Evolutionary conservation across 2,113 vertebrate genomes (phyloP).

Genomic region (Plectropomus leopardus): DNA sequence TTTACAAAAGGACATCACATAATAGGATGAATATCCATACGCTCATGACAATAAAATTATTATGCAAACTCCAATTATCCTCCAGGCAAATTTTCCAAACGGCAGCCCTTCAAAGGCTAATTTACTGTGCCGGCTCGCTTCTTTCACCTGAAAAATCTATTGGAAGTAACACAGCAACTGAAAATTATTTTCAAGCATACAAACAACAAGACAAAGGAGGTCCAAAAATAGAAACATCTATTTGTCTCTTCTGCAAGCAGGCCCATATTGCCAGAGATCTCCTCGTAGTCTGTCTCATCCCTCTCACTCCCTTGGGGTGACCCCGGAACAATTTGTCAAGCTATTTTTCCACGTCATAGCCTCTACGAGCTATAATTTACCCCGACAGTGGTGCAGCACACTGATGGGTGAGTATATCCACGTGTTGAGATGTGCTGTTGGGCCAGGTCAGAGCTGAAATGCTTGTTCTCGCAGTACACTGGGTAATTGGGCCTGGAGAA

Average conservation of each 20-base stretch:
- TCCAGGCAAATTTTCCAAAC: slow-evolving; percentile 19
- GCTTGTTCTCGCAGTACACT: slow-evolving; percentile 47
- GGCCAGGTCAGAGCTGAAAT: slow-evolving; percentile 58
- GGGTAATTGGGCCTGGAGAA: slow-evolving; percentile 63
- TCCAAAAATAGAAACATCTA: slow-evolving; percentile 59
- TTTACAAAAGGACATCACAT: slow-evolving; percentile 21
- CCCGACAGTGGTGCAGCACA: slow-evolving; percentile 32
- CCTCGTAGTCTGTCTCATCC: slow-evolving; percentile 55
- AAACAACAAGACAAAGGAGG: slow-evolving; percentile 56
- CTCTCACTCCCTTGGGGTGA: slow-evolving; percentile 59
- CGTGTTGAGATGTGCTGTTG: slow-evolving; percentile 63
- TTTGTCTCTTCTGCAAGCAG: slow-evolving; percentile 43
- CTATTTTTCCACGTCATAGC: slow-evolving; percentile 70
- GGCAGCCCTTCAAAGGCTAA: slow-evolving; percentile 17
- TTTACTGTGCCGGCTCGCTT: slow-evolving; percentile 7
- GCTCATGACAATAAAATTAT: neutral
- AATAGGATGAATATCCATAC: neutral
- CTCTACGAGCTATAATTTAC: slow-evolving; percentile 73
- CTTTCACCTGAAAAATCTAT: slow-evolving; percentile 24
- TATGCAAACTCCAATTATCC: slow-evolving; percentile 9
- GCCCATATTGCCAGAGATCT: slow-evolving; percentile 42
- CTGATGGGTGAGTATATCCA: slow-evolving; percentile 53
- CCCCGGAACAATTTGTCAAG: slow-evolving; percentile 76
- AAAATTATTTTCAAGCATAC: slow-evolving; percentile 35
- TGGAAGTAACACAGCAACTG: slow-evolving; percentile 33